Conservation (phyloP, 1,140 invertebrate genomes). For the Apis florea region DNA sequence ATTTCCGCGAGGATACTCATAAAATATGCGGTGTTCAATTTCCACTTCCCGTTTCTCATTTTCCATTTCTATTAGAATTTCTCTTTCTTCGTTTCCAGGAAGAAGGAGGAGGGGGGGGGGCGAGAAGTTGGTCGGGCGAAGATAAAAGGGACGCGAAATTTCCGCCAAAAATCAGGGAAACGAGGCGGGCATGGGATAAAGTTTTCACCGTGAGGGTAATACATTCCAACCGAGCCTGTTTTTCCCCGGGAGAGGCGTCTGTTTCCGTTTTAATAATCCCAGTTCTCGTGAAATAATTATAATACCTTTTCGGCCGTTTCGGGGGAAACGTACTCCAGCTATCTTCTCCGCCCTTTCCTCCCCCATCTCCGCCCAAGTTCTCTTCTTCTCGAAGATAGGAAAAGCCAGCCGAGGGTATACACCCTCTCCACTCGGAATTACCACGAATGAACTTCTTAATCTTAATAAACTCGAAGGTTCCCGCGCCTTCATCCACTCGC, state of each 20-base stretch:
- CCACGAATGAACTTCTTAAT: constrained; percentile 77
- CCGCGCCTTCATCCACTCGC: constrained; percentile 49
- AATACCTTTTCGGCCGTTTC: constrained; percentile 42
- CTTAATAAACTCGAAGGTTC: constrained; percentile 75
- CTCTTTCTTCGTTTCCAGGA: too few species aligned
- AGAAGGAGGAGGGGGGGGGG: too few species aligned
- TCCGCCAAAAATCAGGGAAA: constrained; percentile 24
- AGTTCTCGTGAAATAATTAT: constrained; percentile 60
- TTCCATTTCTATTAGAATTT: constrained; percentile 21
- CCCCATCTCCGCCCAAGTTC: neutral
- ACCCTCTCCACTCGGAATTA: constrained; percentile 58
- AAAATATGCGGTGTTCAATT: constrained; percentile 16
- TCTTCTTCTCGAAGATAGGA: constrained; percentile 47
- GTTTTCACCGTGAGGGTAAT: constrained; percentile 19
- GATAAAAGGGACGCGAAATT: constrained; percentile 16
- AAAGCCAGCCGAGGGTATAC: constrained; percentile 45
- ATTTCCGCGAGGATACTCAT: constrained; percentile 15
- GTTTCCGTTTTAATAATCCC: constrained; percentile 63
- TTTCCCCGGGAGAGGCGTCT: constrained; percentile 9
- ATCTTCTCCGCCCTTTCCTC: neutral
- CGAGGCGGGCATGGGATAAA: constrained; percentile 12
- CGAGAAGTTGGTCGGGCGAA: neutral
- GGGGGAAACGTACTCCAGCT: constrained; percentile 43
- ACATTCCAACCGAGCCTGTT: constrained; percentile 8
- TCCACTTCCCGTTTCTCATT: constrained; percentile 17